A percentile compares a stretch with the other conserved stretches of the same genome.
Evolutionary conservation across 2,113 vertebrate species (phyloP).

Genomic region (Plestiodon gilberti): DNA sequence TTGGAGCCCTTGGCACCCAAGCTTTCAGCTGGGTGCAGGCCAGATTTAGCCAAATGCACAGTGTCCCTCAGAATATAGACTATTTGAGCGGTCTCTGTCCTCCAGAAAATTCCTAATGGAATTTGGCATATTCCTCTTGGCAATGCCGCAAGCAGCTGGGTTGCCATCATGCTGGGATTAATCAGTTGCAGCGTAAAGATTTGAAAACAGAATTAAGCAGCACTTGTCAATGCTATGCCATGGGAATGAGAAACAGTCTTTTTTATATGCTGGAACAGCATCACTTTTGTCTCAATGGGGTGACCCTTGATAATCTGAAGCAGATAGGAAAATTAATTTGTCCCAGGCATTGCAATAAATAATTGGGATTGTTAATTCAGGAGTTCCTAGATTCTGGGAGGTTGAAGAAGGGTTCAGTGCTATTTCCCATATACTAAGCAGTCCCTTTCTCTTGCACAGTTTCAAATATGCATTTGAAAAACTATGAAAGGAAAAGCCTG

Average conservation of each 20-base stretch:
- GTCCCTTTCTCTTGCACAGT: too few relatives aligned
- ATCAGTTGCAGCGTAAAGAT: too few relatives aligned
- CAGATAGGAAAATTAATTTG: not conserved
- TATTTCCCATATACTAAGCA: too few relatives aligned
- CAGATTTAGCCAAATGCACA: not conserved
- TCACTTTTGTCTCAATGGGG: not conserved
- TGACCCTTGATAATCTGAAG: not conserved
- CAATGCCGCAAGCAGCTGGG: not conserved
- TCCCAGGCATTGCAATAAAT: too few relatives aligned
- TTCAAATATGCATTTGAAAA: too few relatives aligned
- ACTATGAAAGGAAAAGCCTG: too few relatives aligned
- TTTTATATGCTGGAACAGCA: not conserved
- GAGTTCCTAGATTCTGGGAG: not conserved
- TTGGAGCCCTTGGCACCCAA: not conserved
- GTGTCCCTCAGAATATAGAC: too few relatives aligned
- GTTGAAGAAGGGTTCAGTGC: too few relatives aligned
- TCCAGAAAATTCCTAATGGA: not conserved
- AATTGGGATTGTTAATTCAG: too few relatives aligned
- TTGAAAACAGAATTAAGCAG: not conserved
- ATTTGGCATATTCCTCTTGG: not conserved
- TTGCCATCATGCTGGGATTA: not conserved
- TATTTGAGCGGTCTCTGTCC: too few relatives aligned
- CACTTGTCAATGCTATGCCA: not conserved
- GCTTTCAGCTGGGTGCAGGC: not conserved
- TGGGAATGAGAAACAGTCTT: not conserved